Evolutionary conservation across 1,140 invertebrate species (phyloP).

Genomic region (Meloidogyne exigua): DNA sequence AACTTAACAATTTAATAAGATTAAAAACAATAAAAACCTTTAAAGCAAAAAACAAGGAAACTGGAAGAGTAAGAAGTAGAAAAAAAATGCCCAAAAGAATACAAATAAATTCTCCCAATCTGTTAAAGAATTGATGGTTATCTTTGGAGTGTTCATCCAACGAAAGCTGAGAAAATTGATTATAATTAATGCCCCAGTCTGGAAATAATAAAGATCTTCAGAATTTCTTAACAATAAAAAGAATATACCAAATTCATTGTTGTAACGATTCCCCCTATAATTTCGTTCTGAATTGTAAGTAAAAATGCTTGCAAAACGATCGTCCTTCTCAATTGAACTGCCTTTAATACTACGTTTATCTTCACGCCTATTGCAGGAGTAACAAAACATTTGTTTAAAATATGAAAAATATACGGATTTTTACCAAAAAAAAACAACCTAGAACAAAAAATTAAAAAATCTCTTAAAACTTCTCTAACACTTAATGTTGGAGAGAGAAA

Average conservation of each 20-base stretch:
- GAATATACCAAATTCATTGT: conserved; percentile 20
- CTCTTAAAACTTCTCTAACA: no score
- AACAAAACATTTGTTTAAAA: neutral
- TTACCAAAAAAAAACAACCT: no score
- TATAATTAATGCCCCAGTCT: neutral
- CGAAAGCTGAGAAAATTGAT: neutral
- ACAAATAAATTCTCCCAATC: conserved; percentile 24
- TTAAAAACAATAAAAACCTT: conserved; percentile 30
- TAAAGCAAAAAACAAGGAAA: conserved; percentile 47
- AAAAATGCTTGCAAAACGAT: conserved; percentile 33
- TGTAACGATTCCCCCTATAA: conserved; percentile 38
- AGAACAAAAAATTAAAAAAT: no score
- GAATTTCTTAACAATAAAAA: conserved; percentile 18
- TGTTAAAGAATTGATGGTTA: conserved; percentile 1
- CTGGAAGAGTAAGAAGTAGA: conserved; percentile 40
- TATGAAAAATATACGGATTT: no score
- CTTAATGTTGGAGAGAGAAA: no score
- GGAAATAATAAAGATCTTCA: neutral
- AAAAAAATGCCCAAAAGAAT: conserved; percentile 29
- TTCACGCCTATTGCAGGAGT: neutral
- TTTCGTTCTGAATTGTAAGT: conserved; percentile 50
- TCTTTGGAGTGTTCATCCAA: neutral
- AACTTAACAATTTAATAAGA: conserved; percentile 25
- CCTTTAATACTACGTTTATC: neutral
- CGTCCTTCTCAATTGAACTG: conserved; percentile 13